Percentiles rank a stretch among this genome's conserved stretches.
Conservation (phyloP, 1,140 invertebrate genomes). For the Trissolcus basalis region DNA sequence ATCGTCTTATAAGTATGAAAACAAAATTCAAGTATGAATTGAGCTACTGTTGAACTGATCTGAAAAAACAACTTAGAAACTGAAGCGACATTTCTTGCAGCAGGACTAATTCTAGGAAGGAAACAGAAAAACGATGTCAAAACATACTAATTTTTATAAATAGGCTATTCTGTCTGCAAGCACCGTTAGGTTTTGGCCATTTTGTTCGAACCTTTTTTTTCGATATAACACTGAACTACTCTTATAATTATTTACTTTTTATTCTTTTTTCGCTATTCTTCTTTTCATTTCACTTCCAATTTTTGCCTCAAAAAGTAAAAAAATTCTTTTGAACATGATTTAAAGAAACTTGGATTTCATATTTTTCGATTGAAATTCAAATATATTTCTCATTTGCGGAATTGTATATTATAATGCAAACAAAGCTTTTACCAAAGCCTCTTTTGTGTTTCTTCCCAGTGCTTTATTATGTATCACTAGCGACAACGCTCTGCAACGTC, state of each 20-base stretch:
- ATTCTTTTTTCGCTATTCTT: no score
- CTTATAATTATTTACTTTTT: no score
- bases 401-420: no score
- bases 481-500: slow-evolving; percentile 25
- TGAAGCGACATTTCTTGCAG: slow-evolving; percentile 1
- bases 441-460: background rate
- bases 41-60: slow-evolving; percentile 6
- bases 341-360: no score
- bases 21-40: slow-evolving; percentile 1
- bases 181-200: slow-evolving; percentile 11
- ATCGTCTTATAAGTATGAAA: no score
- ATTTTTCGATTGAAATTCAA: no score
- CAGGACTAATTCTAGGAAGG: slow-evolving; percentile 21
- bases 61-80: slow-evolving; percentile 2
- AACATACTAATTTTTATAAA: slow-evolving; percentile 48
- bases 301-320: no score
- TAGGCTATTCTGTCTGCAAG: slow-evolving; percentile 14
- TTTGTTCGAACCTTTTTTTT: background rate
- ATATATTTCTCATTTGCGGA: no score
- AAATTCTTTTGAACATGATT: no score
- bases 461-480: slow-evolving; percentile 14
- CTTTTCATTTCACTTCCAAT: no score
- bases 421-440: no score
- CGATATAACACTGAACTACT: no score
- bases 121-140: slow-evolving; percentile 33